Conservation (phyloP, 2,888 invertebrate genomes). For the Beris chalybata region DNA sequence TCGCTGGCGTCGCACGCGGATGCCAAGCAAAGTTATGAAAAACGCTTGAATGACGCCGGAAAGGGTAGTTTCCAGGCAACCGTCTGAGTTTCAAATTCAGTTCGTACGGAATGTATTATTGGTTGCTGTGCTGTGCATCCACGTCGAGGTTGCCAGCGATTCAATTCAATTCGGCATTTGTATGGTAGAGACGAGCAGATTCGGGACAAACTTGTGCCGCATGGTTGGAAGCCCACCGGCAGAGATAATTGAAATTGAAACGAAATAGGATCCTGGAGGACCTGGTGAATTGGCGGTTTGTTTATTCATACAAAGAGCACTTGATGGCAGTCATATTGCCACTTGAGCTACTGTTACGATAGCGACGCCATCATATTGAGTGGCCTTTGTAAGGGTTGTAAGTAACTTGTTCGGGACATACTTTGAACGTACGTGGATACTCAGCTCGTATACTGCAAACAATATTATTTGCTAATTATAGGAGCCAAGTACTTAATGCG, state of each 20-base stretch:
- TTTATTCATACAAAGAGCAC: slow-evolving; percentile 27
- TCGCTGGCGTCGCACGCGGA: slow-evolving; percentile 23
- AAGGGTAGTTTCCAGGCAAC: slow-evolving; percentile 27
- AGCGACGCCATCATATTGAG: slow-evolving; percentile 12
- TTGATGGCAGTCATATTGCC: slow-evolving; percentile 30
- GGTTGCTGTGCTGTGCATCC: slow-evolving; percentile 10
- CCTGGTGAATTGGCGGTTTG: slow-evolving; percentile 26
- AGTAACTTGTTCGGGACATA: slow-evolving; percentile 10
- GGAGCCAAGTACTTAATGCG: too few species aligned
- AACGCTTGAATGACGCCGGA: slow-evolving; percentile 24
- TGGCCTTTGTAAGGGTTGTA: slow-evolving; percentile 15
- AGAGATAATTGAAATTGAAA: slow-evolving; percentile 32
- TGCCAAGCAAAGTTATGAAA: slow-evolving; percentile 18
- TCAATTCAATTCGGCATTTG: too few species aligned
- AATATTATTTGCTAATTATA: too few species aligned
- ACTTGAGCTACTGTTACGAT: slow-evolving; percentile 23
- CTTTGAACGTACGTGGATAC: too few species aligned
- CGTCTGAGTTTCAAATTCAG: slow-evolving; percentile 8
- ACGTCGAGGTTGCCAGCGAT: background rate
- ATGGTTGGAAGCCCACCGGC: slow-evolving; percentile 28
- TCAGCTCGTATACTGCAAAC: too few species aligned
- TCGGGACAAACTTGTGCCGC: background rate
- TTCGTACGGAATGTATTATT: slow-evolving; percentile 16
- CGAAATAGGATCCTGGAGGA: slow-evolving; percentile 27
- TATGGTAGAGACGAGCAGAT: background rate